A percentile compares a stretch with the other conserved stretches of the same genome.
Evolutionary conservation across 2,797 vertebrate species (phyloP).

Genomic region (Monodelphis domestica): DNA sequence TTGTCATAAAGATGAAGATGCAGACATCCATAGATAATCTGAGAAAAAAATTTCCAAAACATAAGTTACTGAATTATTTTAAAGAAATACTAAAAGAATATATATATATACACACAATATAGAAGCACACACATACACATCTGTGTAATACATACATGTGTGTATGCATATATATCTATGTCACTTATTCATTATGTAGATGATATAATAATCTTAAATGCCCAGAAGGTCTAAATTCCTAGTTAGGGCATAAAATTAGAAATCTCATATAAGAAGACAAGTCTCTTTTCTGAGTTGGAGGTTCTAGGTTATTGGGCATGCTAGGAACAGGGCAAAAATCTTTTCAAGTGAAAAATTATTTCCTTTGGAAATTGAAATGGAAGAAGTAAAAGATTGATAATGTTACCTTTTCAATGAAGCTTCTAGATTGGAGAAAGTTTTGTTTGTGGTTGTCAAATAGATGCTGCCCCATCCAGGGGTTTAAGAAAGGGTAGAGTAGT

Average conservation of each 20-base stretch:
- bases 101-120: background rate
- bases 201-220: background rate
- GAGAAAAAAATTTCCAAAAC: background rate
- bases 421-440: background rate
- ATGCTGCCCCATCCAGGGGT: background rate
- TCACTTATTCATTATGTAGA: background rate
- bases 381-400: background rate
- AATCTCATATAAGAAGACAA: background rate
- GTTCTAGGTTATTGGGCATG: background rate
- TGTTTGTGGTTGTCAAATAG: background rate
- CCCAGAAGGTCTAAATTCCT: background rate
- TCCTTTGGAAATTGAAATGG: background rate
- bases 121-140: background rate
- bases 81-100: background rate
- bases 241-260: background rate
- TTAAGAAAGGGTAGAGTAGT: background rate
- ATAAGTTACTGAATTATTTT: background rate
- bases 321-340: background rate
- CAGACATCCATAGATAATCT: background rate
- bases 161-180: background rate
- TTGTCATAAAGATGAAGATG: background rate
- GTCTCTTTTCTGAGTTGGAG: background rate
- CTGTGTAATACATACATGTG: background rate
- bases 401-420: background rate
- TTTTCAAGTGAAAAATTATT: background rate